Conservation (phyloP, 2,797 vertebrate genomes). For the Nasua narica region DNA sequence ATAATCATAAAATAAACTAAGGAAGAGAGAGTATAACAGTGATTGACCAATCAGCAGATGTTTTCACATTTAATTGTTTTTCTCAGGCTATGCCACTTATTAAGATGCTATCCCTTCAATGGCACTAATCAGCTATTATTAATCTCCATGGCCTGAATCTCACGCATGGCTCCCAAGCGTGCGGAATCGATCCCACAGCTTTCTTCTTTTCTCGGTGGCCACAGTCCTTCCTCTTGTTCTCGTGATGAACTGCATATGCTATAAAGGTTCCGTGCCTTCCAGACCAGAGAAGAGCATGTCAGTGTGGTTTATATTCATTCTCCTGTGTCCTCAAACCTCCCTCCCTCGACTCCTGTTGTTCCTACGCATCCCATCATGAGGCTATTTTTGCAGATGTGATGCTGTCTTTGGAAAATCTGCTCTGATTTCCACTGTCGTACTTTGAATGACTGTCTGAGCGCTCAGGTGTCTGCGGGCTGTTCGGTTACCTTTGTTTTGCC, state of each 20-base stretch:
- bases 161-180: fast-evolving
- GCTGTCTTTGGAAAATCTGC: not conserved
- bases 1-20: not conserved
- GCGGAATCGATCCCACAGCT: fast-evolving
- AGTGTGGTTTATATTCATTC: fast-evolving
- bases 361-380: fast-evolving
- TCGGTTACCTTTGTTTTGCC: not conserved
- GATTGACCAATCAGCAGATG: fast-evolving
- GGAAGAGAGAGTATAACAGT: not conserved
- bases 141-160: fast-evolving
- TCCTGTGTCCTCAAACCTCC: not conserved
- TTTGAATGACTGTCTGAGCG: not conserved
- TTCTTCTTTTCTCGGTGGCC: not conserved
- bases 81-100: not conserved
- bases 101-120: fast-evolving
- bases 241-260: fast-evolving
- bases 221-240: not conserved
- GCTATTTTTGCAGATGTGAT: not conserved
- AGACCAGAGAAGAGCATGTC: fast-evolving
- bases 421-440: not conserved
- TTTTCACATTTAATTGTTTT: not conserved
- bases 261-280: fast-evolving
- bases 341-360: not conserved
- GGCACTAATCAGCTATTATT: fast-evolving
- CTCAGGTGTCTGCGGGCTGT: not conserved